Base-by-base conservation (phyloP, 2,888 invertebrate genomes). In the Drosophila paracracens region DNA sequence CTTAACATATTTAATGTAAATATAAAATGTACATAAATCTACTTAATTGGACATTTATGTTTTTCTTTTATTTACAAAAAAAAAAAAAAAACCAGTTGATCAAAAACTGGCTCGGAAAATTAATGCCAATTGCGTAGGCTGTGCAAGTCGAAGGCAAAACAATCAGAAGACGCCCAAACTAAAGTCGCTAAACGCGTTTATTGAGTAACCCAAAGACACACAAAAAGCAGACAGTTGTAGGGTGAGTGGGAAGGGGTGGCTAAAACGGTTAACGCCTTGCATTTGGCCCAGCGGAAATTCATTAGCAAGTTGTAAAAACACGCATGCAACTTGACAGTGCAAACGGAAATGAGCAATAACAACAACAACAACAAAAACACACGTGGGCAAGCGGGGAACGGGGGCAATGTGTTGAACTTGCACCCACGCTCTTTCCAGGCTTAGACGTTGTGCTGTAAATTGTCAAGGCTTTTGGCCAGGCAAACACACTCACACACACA, bases 251-350 rank as follows among this genome's bases (percentile, higher is more conserved):
- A 13, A 13, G 38, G 21, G 7, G 33, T 10, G 29, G 25, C 27
- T 4, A 25, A 63, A 79, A 71, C 80, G 71, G 57, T 75, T 60
- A 72, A 74, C 73, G 66, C 65, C 69, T 72, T 63, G 68, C 68
- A 68, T 67, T 72, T 79, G 59, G 62, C 81, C 77, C 61, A 88
- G 74, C 87, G 87, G 89, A 87, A 87, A 87, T 83, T 85, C 89
- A 88, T 89, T 89, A 87, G 89, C 83, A 83, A 81, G 72, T 74
- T 82, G 56, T 31, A 38, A 66, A 62, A 68, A 56, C 36, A 56
- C 54, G 58, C 66, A 50, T 51, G 64, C 75, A 50, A 58, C 50
- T 62, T 54, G 64, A 46, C 52, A 73, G 67, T 78, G 83, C 83
- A 71, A 81, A 72, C 88, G 84, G 88, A 84, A 85, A 72, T 88